Evolutionary conservation across 2,797 vertebrate species (phyloP), one percentile per base, ranked within the genome.

Genomic region (Microchirus variegatus): DNA sequence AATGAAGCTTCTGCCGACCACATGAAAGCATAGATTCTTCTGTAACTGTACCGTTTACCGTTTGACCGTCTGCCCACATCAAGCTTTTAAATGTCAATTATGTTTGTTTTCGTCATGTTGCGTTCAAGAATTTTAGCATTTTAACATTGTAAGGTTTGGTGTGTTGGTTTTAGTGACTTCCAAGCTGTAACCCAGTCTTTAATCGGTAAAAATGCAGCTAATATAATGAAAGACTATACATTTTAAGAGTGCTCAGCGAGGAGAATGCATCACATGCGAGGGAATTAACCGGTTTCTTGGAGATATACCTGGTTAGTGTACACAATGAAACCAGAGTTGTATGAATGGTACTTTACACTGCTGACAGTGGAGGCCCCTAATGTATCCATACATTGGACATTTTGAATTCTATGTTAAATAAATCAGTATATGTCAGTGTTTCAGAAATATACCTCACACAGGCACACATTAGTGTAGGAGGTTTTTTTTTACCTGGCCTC

Each of bases 401-500:
- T 31, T 31, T 31, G 31, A 31, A 8, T 17, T n/a, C n/a, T n/a
- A n/a, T n/a, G n/a, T n/a, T 3, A 5, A 53, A 62, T 61, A 61
- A 67, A 67, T 77, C 53, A 53, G 22, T 3, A 1, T 22, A n/a
- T 31, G 5, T 31, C 31, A 31, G 31, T 6, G 31, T 31, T 57
- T 16, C 44, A 59, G 10, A 13, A 50, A 11, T 66, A 41, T 19
- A 52, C 46, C 40, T 42, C 4, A 18, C 41, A 53, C 44, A 52
- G 5, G 1, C 31, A 40, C 12, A 65, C 37, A 17, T 31, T 41
- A n/a, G 42, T 46, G 42, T 19, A 40, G 55, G 59, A 35, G 46
- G 71, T 66, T 45, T 81, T 80, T 79, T 86, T 72, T 73, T 66
- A 55, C 42, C 37, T 31, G 59, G 42, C 60, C 53, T 72, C 46